Base-by-base conservation (phyloP, 1,140 invertebrate genomes). In the Amyelois transitella region DNA sequence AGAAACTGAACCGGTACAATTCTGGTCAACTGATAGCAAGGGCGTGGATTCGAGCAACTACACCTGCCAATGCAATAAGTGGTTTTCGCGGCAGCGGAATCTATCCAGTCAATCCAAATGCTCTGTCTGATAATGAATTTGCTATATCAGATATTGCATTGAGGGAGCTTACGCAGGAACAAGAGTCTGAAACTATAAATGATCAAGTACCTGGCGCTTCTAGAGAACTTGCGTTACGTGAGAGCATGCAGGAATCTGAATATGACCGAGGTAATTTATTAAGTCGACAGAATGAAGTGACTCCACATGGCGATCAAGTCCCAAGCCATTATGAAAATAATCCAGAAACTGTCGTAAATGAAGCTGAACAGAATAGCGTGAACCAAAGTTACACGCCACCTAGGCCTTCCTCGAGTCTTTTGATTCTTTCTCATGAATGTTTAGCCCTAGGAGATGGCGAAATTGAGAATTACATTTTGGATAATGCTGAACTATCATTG, bases 51-150 rank as follows among this genome's bases (percentile, higher is more conserved):
- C 58, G 59, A 14, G 62, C 69, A 49, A 51, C 69, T 44, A 67
- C 54, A 12, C 24, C 64, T 48, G 51, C 51, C 14, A 77, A 70
- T 57, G 72, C 64, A 28, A 2, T 65, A 18, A 50, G 19, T 63
- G 62, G 63, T 14, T 73, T 73, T 69, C 18, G 50, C 51, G 59
- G 62, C 10, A 64, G 56, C 38, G 74, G 72, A 12, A 77, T 81
- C 47, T 69, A 62, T 47, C 69, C 71, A 47, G 22, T 61, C 21
- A 47, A 71, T 43, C 52, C 25, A 45, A 62, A 61, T 51, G 58
- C 50, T 53, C 14, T 73, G 20, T 43, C 66, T 10, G 58, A 72
- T 52, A 6, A 52, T 54, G 21, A 3, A 25, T 65, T 63, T 32
- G 0, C 14, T 5, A 65, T 59, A 64, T 60, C 60, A 51, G 57